phyloP scores from a whole-genome alignment of 2,797 vertebrate genomes.

The Clamator glandarius region DNA sequence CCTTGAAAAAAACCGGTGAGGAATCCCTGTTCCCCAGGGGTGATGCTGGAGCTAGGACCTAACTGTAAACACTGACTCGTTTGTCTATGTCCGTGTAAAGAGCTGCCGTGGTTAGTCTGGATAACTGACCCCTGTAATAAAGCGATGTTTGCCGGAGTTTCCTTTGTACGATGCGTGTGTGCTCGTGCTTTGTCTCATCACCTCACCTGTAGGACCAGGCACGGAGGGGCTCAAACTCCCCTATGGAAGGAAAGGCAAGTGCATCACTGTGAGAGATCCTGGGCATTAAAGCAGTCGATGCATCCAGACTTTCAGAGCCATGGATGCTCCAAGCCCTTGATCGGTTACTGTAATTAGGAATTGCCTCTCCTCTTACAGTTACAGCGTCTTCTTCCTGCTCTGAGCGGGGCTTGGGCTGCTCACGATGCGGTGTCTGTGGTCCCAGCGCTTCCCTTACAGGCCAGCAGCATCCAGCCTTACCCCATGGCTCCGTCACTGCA shows the following conservation, averaged over 20 bases:
- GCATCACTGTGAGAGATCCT: accelerated
- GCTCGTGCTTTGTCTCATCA: not conserved
- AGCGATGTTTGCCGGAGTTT: not conserved
- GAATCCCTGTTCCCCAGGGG: not conserved
- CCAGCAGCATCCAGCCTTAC: accelerated
- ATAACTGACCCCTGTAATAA: constrained; percentile 13
- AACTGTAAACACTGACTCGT: not conserved
- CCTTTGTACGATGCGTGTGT: not conserved
- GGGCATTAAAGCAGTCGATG: too few species aligned
- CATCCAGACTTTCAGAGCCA: too few species aligned
- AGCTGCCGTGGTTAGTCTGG: not conserved
- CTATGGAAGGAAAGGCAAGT: accelerated
- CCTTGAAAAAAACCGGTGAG: not conserved
- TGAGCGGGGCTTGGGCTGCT: not conserved
- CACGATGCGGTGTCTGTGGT: accelerated
- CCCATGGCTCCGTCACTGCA: not conserved
- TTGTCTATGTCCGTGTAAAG: not conserved
- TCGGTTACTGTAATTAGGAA: accelerated
- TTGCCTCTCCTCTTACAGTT: not conserved
- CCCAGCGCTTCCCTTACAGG: not conserved
- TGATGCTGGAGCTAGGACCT: not conserved
- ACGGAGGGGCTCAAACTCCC: too few species aligned
- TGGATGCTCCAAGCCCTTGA: not conserved
- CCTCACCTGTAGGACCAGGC: too few species aligned
- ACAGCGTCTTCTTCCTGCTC: not conserved